A percentile compares a stretch with the other conserved stretches of the same genome.
phyloP scores from a whole-genome alignment of 1,140 invertebrate genomes.

The Octopus bimaculoides region DNA sequence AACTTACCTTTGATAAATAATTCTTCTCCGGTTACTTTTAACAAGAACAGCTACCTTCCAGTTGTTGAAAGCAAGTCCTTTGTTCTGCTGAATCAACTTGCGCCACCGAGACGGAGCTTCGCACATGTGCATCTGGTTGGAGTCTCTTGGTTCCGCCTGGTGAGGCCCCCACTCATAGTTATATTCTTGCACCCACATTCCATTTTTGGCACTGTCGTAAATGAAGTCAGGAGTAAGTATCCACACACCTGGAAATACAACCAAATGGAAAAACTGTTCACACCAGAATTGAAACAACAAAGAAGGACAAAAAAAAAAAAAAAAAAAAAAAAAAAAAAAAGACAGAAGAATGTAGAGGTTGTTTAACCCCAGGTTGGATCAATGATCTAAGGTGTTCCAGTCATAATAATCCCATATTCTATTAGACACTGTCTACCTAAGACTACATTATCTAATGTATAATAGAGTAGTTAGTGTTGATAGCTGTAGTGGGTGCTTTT shows the following conservation, averaged over 20 bases:
- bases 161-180: neutral
- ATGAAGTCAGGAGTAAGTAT: neutral
- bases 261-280: neutral
- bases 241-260: neutral
- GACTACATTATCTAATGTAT: too few relatives aligned
- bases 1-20: neutral
- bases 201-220: neutral
- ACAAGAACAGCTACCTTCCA: constrained; percentile 9
- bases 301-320: neutral
- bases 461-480: too few relatives aligned
- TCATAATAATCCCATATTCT: too few relatives aligned
- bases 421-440: too few relatives aligned
- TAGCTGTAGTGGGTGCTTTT: too few relatives aligned
- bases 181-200: neutral
- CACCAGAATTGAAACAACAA: neutral
- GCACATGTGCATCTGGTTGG: neutral
- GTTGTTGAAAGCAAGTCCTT: neutral
- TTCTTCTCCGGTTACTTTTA: constrained; percentile 1
- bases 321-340: constrained; percentile 2
- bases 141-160: neutral
- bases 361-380: too few relatives aligned
- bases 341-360: too few relatives aligned
- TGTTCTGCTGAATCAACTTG: neutral
- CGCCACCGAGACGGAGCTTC: constrained; percentile 3
- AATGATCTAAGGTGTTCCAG: too few relatives aligned